These are phyloP conservation scores for Perizoma affinitatum DNA, from an alignment of 2,888 invertebrate species.

Conservation along the genomic window DNA sequence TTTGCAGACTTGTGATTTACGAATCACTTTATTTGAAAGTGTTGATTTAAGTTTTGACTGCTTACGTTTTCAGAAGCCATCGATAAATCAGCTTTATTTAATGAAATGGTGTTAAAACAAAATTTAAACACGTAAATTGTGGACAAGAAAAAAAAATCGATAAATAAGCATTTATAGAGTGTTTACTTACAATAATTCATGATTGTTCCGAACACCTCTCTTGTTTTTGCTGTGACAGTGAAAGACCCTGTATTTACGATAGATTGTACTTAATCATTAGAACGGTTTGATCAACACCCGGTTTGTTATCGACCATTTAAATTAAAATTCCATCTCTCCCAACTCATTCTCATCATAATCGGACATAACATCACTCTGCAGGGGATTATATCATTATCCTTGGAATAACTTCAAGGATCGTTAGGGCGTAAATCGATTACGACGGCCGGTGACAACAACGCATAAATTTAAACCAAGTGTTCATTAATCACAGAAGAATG, in stretches of 20 bases:
- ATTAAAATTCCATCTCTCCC: slow-evolving; percentile 53
- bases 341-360: slow-evolving; percentile 59
- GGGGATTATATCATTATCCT: slow-evolving; percentile 57
- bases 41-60: slow-evolving; percentile 68
- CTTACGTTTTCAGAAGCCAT: slow-evolving; percentile 36
- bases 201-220: too few species aligned
- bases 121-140: background rate
- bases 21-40: slow-evolving; percentile 67
- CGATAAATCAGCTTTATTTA: slow-evolving; percentile 24
- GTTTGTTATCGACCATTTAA: slow-evolving; percentile 27
- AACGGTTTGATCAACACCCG: background rate
- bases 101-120: background rate
- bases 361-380: slow-evolving; percentile 51
- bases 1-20: slow-evolving; percentile 68
- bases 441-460: slow-evolving; percentile 48
- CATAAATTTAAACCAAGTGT: slow-evolving; percentile 14
- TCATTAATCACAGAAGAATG: slow-evolving; percentile 2
- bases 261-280: too few species aligned
- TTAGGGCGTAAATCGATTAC: slow-evolving; percentile 65
- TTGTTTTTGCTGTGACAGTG: too few species aligned
- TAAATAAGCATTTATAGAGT: too few species aligned
- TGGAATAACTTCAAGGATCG: slow-evolving; percentile 59
- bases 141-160: too few species aligned
- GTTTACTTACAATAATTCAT: too few species aligned
- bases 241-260: too few species aligned